Percentiles rank a stretch among this genome's conserved stretches.
These are phyloP conservation scores for Heliopora coerulea DNA, from an alignment of 92 coral and sea anemone genomes.

Conservation along the genomic window DNA sequence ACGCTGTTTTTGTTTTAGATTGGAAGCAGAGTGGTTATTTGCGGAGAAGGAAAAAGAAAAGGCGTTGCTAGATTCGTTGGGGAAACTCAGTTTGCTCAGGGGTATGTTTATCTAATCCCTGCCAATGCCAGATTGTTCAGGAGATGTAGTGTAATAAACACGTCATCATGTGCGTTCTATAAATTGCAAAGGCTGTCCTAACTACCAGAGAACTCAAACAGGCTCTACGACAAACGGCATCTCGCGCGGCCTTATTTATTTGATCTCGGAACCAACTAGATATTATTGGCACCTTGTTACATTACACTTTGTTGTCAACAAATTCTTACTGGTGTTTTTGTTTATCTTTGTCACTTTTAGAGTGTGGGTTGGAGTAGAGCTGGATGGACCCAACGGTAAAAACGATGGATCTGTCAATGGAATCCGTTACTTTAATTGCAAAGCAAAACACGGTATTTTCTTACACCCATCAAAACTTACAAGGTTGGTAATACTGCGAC, in stretches of 20 bases:
- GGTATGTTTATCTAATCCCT: slow-evolving; percentile 68
- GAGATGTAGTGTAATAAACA: too few species aligned
- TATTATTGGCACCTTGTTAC: too few species aligned
- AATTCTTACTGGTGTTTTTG: too few species aligned
- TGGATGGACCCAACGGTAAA: slow-evolving; percentile 85
- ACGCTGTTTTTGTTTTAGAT: slow-evolving; percentile 50
- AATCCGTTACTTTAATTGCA: slow-evolving; percentile 84
- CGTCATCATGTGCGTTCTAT: too few species aligned
- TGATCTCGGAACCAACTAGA: too few species aligned
- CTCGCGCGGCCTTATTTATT: too few species aligned
- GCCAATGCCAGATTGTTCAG: too few species aligned
- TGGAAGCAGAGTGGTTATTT: slow-evolving; percentile 75
- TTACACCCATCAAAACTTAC: slow-evolving; percentile 82
- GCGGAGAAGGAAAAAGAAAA: slow-evolving; percentile 66
- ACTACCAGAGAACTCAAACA: too few species aligned
- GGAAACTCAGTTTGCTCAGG: slow-evolving; percentile 84
- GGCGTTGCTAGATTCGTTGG: slow-evolving; percentile 80
- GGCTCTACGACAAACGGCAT: too few species aligned
- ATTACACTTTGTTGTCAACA: too few species aligned
- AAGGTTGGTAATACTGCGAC: slow-evolving; percentile 59
- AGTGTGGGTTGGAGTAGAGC: slow-evolving; percentile 92
- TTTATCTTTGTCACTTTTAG: slow-evolving; percentile 40
- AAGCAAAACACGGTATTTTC: slow-evolving; percentile 86
- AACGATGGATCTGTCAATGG: slow-evolving; percentile 97
- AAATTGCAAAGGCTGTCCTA: too few species aligned